phyloP scores from a whole-genome alignment of 2,113 vertebrate genomes.

The Vicugna pacos region DNA sequence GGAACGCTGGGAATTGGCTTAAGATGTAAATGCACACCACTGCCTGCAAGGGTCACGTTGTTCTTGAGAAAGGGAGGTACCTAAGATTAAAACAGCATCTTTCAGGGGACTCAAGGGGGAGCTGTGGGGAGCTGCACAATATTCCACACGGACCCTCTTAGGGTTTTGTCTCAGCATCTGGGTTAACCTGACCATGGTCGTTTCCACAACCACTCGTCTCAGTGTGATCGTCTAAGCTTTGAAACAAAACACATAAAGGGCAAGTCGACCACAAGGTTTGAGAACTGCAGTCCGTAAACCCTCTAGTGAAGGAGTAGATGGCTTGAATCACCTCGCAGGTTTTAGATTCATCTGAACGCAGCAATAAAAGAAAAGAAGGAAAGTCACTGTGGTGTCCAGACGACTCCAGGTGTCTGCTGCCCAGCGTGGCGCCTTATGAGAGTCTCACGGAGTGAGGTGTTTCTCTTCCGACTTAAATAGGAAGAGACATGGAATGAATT shows the following conservation, averaged over 20 bases:
- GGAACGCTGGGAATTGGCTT: not conserved
- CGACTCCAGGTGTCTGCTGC: not conserved
- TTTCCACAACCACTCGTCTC: not conserved
- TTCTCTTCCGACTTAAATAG: not conserved
- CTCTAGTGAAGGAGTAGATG: not conserved
- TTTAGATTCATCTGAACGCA: not conserved
- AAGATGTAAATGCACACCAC: not conserved
- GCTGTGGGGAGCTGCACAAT: fast-evolving
- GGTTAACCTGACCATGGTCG: not conserved
- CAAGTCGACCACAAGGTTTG: not conserved
- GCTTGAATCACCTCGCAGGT: not conserved
- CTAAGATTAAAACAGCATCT: not conserved
- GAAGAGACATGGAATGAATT: not conserved
- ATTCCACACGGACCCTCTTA: fast-evolving
- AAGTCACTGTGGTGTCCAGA: not conserved
- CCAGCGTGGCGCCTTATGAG: not conserved
- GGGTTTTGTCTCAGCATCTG: not conserved
- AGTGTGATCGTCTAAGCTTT: not conserved
- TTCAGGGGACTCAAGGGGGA: not conserved
- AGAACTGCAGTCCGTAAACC: not conserved
- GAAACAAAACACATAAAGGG: not conserved
- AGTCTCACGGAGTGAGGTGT: fast-evolving
- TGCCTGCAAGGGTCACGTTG: not conserved
- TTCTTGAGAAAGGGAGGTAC: not conserved
- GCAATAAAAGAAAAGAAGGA: not conserved